Conservation (phyloP, 2,888 invertebrate species). For the Cantharis flavilabris region DNA sequence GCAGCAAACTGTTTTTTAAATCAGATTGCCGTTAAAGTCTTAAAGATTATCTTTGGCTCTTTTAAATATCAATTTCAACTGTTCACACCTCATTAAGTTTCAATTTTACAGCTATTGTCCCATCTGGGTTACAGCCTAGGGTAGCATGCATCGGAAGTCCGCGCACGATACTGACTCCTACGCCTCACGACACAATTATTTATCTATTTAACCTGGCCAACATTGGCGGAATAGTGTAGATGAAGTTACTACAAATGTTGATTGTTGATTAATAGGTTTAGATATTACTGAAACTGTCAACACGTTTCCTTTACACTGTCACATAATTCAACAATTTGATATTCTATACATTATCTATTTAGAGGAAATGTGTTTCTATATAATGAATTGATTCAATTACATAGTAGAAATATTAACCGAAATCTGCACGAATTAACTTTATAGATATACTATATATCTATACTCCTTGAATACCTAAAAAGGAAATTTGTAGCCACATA, state of each 20-base stretch:
- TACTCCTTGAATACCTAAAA: slow-evolving; percentile 21
- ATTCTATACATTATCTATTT: slow-evolving; percentile 19
- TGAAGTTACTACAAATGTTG: slow-evolving; percentile 23
- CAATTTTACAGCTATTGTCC: slow-evolving; percentile 60
- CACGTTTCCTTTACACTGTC: slow-evolving; percentile 17
- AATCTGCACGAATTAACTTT: slow-evolving; percentile 20
- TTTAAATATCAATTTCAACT: slow-evolving; percentile 60
- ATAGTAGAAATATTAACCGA: slow-evolving; percentile 10
- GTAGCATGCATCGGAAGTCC: slow-evolving; percentile 55
- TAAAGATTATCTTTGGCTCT: slow-evolving; percentile 56
- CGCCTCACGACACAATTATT: slow-evolving; percentile 29
- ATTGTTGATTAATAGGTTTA: slow-evolving; percentile 22
- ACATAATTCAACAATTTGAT: slow-evolving; percentile 25
- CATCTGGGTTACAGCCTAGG: slow-evolving; percentile 56
- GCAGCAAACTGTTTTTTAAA: slow-evolving; percentile 55
- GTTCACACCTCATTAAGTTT: slow-evolving; percentile 59
- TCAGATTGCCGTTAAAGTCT: slow-evolving; percentile 56
- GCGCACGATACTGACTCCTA: slow-evolving; percentile 46
- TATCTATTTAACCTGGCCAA: slow-evolving; percentile 30
- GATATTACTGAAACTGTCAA: slow-evolving; percentile 22
- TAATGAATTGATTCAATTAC: slow-evolving; percentile 9
- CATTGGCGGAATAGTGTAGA: slow-evolving; percentile 11
- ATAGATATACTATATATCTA: slow-evolving; percentile 1
- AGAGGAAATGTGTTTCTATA: slow-evolving; percentile 8
- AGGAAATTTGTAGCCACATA: slow-evolving; percentile 27